These are phyloP conservation scores for Steinernema feltiae DNA, from an alignment of 1,140 invertebrate genomes.

Conservation along the genomic window DNA sequence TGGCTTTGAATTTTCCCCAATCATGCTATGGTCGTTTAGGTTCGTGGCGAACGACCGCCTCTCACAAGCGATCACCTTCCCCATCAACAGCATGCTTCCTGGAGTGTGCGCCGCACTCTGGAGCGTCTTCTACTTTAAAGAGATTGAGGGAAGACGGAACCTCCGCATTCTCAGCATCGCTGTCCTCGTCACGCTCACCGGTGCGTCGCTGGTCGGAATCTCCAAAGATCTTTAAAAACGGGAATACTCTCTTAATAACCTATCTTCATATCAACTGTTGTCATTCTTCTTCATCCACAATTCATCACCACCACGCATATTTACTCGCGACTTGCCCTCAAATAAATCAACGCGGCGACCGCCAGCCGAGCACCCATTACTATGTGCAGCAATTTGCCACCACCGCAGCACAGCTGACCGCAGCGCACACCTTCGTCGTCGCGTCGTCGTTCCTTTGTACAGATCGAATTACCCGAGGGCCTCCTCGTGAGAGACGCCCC, in stretches of 20 bases:
- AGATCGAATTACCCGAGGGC: conserved; percentile 6
- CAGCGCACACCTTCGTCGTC: conserved; percentile 9
- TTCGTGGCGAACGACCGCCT: conserved; percentile 60
- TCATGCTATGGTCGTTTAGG: too few species aligned
- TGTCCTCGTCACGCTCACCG: conserved; percentile 25
- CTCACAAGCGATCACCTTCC: conserved; percentile 60
- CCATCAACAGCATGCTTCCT: conserved; percentile 56
- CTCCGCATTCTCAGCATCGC: conserved; percentile 29
- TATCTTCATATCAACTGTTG: too few species aligned
- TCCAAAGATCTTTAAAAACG: conserved; percentile 22
- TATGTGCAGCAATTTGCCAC: not conserved
- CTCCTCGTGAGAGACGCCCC: not conserved
- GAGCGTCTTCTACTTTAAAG: conserved; percentile 43
- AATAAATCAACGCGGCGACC: not conserved
- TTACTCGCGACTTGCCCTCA: not conserved
- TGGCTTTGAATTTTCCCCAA: too few species aligned
- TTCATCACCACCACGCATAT: too few species aligned
- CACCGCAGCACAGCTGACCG: conserved; percentile 14
- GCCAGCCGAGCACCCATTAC: not conserved
- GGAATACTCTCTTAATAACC: not conserved
- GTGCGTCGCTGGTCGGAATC: conserved; percentile 31
- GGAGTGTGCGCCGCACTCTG: conserved; percentile 42
- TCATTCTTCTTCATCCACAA: too few species aligned
- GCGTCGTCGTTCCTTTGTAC: not conserved
- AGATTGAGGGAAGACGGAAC: conserved; percentile 30